Conservation (phyloP, 2,797 vertebrate species). For the Phoxinus dragarum region DNA sequence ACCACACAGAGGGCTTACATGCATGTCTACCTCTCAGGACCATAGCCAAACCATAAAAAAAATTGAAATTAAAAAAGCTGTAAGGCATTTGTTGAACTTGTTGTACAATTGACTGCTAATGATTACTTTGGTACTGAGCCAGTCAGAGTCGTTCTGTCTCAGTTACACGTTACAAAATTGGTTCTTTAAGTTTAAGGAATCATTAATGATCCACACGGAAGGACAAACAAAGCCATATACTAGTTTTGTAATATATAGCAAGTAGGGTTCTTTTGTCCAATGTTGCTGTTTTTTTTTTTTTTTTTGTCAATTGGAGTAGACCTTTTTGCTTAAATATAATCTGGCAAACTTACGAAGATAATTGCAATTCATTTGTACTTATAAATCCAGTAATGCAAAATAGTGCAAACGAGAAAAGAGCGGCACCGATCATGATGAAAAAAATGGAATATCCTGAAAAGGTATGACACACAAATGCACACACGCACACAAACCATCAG, state of each 20-base stretch:
- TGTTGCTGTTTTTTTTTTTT: slow-evolving; percentile 16
- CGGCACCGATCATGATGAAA: slow-evolving; percentile 48
- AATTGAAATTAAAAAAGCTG: slow-evolving; percentile 60
- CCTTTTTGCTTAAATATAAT: slow-evolving; percentile 36
- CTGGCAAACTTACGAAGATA: slow-evolving; percentile 50
- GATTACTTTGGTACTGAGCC: slow-evolving; percentile 40
- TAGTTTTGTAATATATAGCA: slow-evolving; percentile 2
- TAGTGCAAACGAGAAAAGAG: slow-evolving; percentile 73
- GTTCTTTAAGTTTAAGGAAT: slow-evolving; percentile 12
- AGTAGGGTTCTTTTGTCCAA: slow-evolving; percentile 11
- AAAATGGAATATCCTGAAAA: slow-evolving; percentile 64
- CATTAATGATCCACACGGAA: slow-evolving; percentile 7
- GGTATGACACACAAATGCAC: slow-evolving; percentile 62
- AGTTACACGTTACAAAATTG: slow-evolving; percentile 25
- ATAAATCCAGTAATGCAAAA: slow-evolving; percentile 89
- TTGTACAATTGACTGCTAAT: slow-evolving; percentile 62
- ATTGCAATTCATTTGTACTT: slow-evolving; percentile 62
- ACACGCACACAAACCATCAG: slow-evolving; percentile 51
- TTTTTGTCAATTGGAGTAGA: slow-evolving; percentile 25
- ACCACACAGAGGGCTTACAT: slow-evolving; percentile 59
- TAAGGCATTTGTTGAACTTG: slow-evolving; percentile 78
- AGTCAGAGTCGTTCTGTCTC: slow-evolving; percentile 30
- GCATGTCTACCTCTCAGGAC: slow-evolving; percentile 63
- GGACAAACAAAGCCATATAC: slow-evolving; percentile 11
- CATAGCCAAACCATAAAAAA: slow-evolving; percentile 41